Conservation (phyloP, 2,113 vertebrate genomes). For the Coreoperca whiteheadi region DNA sequence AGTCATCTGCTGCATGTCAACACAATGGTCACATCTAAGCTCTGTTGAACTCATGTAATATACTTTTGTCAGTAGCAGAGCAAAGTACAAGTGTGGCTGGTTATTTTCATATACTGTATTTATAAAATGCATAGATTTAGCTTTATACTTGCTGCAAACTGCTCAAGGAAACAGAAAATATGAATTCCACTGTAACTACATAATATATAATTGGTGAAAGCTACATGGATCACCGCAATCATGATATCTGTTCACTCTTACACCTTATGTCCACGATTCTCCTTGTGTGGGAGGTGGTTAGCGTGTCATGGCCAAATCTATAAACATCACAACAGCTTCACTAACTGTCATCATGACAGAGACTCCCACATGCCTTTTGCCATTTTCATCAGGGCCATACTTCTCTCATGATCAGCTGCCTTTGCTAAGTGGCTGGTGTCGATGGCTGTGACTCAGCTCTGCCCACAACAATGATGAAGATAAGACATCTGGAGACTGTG, state of each 20-base stretch:
- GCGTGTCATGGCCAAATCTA: slow-evolving; percentile 14
- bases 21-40: background rate
- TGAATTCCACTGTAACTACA: background rate
- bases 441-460: slow-evolving; percentile 76
- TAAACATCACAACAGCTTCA: slow-evolving; percentile 56
- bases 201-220: background rate
- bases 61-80: slow-evolving; percentile 7
- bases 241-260: background rate
- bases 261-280: slow-evolving; percentile 3
- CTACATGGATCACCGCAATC: background rate
- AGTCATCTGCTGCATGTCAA: slow-evolving; percentile 7
- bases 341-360: slow-evolving; percentile 52
- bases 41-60: background rate
- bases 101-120: background rate
- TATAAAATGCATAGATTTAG: background rate
- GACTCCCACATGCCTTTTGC: slow-evolving; percentile 63
- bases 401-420: slow-evolving; percentile 74
- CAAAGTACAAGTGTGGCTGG: background rate
- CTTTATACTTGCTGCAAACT: background rate
- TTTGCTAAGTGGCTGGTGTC: slow-evolving; percentile 78
- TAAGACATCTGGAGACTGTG: slow-evolving; percentile 73
- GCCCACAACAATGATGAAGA: slow-evolving; percentile 73
- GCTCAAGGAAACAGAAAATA: background rate
- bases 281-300: slow-evolving; percentile 28
- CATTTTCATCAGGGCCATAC: slow-evolving; percentile 67